These are phyloP conservation scores for Marcusenius ussheri DNA, from an alignment of 2,113 vertebrate genomes.

Conservation along the genomic window DNA sequence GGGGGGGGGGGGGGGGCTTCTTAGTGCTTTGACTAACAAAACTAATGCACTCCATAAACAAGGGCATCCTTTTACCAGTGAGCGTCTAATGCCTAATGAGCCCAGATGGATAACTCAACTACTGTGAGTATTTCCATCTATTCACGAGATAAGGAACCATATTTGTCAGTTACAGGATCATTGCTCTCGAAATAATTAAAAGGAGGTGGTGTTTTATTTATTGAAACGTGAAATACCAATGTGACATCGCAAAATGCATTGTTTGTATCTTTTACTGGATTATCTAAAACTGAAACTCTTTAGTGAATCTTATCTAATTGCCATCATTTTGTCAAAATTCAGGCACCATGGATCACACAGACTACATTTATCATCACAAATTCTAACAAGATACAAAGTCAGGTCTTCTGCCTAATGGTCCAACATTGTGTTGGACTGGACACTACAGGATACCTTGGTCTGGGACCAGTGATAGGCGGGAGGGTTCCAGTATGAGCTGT, in stretches of 20 bases:
- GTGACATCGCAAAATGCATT: not conserved
- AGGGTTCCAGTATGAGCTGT: not conserved
- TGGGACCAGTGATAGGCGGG: not conserved
- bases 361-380: not conserved
- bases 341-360: not conserved
- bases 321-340: not conserved
- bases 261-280: not conserved
- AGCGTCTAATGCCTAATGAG: slow-evolving; percentile 40
- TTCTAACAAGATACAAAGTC: not conserved
- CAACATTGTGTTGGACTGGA: not conserved
- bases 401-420: not conserved
- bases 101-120: slow-evolving; percentile 50
- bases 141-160: not conserved
- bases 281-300: not conserved
- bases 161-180: not conserved
- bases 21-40: slow-evolving; percentile 37
- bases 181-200: not conserved
- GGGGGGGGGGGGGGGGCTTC: slow-evolving; percentile 46
- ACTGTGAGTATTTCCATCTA: slow-evolving; percentile 28
- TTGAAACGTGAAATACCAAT: not conserved
- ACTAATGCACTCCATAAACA: slow-evolving; percentile 31
- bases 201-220: not conserved
- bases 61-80: slow-evolving; percentile 36
- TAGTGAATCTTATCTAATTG: not conserved
- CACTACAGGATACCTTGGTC: not conserved